Conservation (phyloP, 2,797 vertebrate genomes). For the Natrix natrix region DNA sequence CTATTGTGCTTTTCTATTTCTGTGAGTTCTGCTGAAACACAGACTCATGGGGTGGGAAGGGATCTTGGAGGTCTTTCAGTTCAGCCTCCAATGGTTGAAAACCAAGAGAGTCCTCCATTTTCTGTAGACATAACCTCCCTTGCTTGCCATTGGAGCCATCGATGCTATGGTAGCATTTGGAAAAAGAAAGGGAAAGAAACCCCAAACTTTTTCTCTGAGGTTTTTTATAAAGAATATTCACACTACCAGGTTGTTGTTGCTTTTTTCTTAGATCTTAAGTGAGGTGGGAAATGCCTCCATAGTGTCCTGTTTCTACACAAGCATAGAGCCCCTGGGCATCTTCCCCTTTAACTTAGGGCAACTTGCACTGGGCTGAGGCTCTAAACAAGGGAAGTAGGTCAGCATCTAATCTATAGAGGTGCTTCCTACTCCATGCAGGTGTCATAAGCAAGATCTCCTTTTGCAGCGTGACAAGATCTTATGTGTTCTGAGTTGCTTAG, state of each 20-base stretch:
- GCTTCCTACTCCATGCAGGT: background rate
- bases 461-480: too few species aligned
- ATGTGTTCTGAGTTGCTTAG: background rate
- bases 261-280: background rate
- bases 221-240: constrained; percentile 23
- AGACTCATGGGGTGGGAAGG: background rate
- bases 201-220: constrained; percentile 30
- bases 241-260: constrained; percentile 1
- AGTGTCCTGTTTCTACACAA: background rate
- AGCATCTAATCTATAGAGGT: background rate
- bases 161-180: background rate
- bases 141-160: background rate
- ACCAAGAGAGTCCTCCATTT: background rate
- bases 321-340: background rate
- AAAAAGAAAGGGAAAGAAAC: background rate
- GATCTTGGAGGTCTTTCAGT: background rate
- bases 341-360: background rate
- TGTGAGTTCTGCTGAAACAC: background rate
- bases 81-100: background rate
- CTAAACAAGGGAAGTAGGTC: background rate
- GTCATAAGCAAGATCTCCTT: background rate
- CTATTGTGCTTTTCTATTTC: background rate
- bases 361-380: background rate
- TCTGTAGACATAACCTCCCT: background rate
- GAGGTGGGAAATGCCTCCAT: background rate